These are phyloP conservation scores for Solenodon paradoxus DNA, from an alignment of 2,113 vertebrate species.

Conservation along the genomic window DNA sequence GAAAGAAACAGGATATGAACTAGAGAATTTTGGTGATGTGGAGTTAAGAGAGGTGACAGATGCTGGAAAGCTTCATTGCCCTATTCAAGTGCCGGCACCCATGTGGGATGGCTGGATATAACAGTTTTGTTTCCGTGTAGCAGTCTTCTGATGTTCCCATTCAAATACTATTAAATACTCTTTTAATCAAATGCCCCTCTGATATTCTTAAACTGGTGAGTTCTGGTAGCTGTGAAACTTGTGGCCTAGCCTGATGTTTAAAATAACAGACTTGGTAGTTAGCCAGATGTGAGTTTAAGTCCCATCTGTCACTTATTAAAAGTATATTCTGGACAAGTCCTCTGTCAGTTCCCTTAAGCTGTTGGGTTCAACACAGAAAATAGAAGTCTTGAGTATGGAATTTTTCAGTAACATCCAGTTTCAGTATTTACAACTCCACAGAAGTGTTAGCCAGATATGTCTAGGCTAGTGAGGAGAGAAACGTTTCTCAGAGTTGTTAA, in stretches of 20 bases:
- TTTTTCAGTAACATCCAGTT: conserved; percentile 1
- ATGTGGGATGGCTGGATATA: too few relatives aligned
- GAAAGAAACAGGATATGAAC: neutral
- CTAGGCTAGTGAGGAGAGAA: neutral
- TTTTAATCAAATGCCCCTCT: neutral
- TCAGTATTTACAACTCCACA: neutral
- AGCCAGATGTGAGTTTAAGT: neutral
- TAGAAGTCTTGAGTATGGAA: neutral
- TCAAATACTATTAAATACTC: neutral
- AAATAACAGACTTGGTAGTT: neutral
- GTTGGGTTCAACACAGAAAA: neutral
- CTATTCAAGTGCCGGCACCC: neutral
- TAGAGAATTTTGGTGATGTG: neutral
- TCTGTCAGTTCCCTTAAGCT: neutral
- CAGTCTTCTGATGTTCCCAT: neutral
- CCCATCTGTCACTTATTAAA: neutral
- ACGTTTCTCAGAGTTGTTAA: neutral
- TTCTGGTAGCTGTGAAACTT: neutral
- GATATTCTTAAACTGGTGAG: neutral
- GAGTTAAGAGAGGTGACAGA: neutral
- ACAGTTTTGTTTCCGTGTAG: neutral
- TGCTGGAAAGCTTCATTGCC: neutral
- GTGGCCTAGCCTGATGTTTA: neutral
- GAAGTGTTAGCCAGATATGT: neutral
- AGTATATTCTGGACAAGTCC: neutral